A percentile compares a stretch with the other conserved stretches of the same genome.
Evolutionary conservation across 2,888 invertebrate species (phyloP).

Genomic region (Orthosia incerta): DNA sequence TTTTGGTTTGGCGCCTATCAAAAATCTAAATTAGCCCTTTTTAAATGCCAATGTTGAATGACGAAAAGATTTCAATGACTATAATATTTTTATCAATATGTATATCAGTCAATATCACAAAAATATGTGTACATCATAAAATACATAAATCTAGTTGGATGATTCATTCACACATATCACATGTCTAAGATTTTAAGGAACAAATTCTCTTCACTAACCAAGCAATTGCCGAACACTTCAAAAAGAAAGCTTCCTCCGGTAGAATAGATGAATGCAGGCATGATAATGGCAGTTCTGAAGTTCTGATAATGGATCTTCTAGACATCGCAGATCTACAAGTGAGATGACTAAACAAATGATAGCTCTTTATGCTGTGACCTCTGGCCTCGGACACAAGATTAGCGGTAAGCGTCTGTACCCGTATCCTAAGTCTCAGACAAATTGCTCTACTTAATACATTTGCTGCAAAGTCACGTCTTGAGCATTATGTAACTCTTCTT

Average conservation of each 20-base stretch:
- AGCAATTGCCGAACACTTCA: neutral
- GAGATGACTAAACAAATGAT: slow-evolving; percentile 44
- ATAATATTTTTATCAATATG: slow-evolving; percentile 27
- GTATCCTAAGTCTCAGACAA: slow-evolving; percentile 39
- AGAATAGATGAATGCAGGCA: slow-evolving; percentile 1
- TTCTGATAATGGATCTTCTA: slow-evolving; percentile 6
- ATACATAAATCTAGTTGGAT: slow-evolving; percentile 30
- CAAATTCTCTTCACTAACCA: neutral
- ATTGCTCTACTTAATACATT: slow-evolving; percentile 25
- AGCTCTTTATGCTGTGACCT: slow-evolving; percentile 56
- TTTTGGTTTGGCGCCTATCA: slow-evolving; percentile 10
- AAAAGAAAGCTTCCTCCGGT: neutral
- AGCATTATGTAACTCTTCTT: neutral
- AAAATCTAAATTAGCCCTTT: neutral
- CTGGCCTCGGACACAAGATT: slow-evolving; percentile 49
- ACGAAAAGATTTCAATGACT: slow-evolving; percentile 4
- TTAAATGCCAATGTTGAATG: neutral
- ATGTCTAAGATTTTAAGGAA: neutral
- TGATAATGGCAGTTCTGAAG: neutral
- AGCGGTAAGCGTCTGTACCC: slow-evolving; percentile 42
- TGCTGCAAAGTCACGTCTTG: neutral
- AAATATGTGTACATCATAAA: slow-evolving; percentile 11
- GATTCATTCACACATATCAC: slow-evolving; percentile 5
- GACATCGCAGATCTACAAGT: slow-evolving; percentile 30
- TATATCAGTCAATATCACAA: slow-evolving; percentile 29